A percentile compares a stretch with the other conserved stretches of the same genome.
These are phyloP conservation scores for Caretta caretta DNA, from an alignment of 2,113 vertebrate species.

Conservation along the genomic window DNA sequence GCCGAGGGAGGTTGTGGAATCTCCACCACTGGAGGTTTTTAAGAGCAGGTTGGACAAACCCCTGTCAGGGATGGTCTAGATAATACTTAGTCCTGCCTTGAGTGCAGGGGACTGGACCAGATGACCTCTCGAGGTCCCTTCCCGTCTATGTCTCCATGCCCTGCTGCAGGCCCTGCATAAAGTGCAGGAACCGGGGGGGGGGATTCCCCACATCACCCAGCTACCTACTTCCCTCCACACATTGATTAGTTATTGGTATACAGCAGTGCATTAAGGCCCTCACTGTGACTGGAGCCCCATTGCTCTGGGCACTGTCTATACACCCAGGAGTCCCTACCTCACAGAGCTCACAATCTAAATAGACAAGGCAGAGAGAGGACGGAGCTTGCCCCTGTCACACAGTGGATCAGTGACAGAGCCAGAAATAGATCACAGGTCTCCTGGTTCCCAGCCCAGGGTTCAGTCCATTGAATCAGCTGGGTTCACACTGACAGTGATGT, in stretches of 20 bases:
- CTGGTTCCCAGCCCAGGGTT: neutral
- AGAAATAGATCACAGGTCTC: neutral
- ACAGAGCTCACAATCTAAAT: neutral
- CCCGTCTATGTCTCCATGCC: too few relatives aligned
- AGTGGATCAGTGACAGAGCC: neutral
- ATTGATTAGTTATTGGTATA: too few relatives aligned
- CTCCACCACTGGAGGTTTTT: too few relatives aligned
- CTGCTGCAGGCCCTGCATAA: neutral
- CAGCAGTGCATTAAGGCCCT: too few relatives aligned
- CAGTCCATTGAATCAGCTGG: neutral
- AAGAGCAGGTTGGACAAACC: too few relatives aligned
- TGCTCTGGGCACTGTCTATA: neutral
- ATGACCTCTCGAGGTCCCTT: too few relatives aligned
- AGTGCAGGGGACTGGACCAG: too few relatives aligned
- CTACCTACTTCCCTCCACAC: neutral
- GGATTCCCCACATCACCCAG: neutral
- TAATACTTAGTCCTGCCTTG: too few relatives aligned
- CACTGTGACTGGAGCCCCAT: too few relatives aligned
- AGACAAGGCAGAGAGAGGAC: neutral
- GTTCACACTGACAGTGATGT: neutral
- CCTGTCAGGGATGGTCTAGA: too few relatives aligned
- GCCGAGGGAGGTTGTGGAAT: too few relatives aligned
- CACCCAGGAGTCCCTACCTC: neutral
- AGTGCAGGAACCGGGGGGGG: neutral
- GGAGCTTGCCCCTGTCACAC: neutral